Percentiles rank a stretch among this genome's conserved stretches.
Evolutionary conservation across 2,797 vertebrate genomes (phyloP).

Genomic region (Ataeniobius toweri): DNA sequence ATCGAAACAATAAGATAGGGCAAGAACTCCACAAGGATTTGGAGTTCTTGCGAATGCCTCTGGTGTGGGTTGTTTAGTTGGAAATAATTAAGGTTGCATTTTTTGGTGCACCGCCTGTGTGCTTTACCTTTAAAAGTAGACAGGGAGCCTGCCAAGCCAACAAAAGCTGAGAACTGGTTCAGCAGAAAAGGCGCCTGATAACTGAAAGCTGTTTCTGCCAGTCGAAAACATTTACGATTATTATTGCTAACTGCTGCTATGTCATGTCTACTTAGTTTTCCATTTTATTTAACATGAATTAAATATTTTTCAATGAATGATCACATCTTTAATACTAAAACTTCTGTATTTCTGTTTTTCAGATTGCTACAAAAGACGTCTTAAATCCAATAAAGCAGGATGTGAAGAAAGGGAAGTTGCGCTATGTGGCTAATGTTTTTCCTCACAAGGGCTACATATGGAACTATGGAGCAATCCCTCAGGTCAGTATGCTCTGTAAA

Average conservation of each 20-base stretch:
- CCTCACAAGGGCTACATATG: slow-evolving; percentile 99
- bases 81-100: not conserved
- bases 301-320: not conserved
- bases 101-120: not conserved
- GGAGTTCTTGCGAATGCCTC: too few relatives aligned
- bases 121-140: not conserved
- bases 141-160: not conserved
- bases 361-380: slow-evolving; percentile 96
- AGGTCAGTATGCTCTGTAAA: slow-evolving; percentile 76
- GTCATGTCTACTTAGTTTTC: not conserved
- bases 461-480: slow-evolving; percentile 98
- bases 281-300: not conserved
- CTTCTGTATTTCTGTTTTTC: slow-evolving; percentile 40
- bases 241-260: not conserved
- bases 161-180: not conserved
- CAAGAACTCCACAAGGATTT: too few relatives aligned
- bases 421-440: slow-evolving; percentile 94
- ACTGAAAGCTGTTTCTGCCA: not conserved
- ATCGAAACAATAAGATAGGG: too few relatives aligned
- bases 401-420: slow-evolving; percentile 94
- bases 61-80: too few relatives aligned
- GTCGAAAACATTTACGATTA: not conserved
- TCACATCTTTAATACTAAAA: slow-evolving; percentile 9
- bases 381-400: slow-evolving; percentile 98
- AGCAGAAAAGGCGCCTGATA: not conserved